Conservation (phyloP, 2,888 invertebrate genomes). For the Rotaria socialis region DNA sequence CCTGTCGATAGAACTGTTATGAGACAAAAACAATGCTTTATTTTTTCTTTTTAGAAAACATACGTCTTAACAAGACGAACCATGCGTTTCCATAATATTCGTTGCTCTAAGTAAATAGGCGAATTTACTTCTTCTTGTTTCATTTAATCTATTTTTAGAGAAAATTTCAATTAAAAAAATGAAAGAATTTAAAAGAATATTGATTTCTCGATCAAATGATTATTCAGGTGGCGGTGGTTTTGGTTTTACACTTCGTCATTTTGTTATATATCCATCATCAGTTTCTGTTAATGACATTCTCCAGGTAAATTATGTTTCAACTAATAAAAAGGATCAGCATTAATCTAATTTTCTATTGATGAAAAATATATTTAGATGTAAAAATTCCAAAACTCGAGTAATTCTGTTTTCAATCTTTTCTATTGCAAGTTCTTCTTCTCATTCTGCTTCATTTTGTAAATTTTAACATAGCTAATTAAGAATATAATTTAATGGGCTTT, state of each 20-base stretch:
- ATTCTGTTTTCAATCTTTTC: background rate
- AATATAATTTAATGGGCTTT: background rate
- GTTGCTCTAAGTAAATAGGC: background rate
- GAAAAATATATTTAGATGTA: background rate
- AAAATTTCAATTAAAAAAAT: background rate
- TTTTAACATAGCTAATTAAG: background rate
- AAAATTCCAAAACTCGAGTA: background rate
- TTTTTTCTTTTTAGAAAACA: background rate
- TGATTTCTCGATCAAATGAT: background rate
- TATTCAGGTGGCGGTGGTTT: conserved; percentile 67
- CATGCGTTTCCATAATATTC: background rate
- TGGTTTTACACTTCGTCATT: conserved; percentile 87
- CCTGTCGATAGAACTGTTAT: background rate
- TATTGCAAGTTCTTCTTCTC: background rate
- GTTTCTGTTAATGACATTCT: conserved; percentile 64
- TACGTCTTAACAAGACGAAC: background rate
- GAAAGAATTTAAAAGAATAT: background rate
- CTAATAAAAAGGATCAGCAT: background rate
- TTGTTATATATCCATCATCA: conserved; percentile 85
- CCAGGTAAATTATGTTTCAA: background rate
- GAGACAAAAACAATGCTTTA: background rate
- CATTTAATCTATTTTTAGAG: background rate
- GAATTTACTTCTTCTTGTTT: background rate
- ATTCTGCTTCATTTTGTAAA: background rate
- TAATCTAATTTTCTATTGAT: background rate